Percentiles rank a stretch among this genome's conserved stretches.
Evolutionary conservation across 1,140 invertebrate species (phyloP).

Genomic region (Probaryconus sp.): DNA sequence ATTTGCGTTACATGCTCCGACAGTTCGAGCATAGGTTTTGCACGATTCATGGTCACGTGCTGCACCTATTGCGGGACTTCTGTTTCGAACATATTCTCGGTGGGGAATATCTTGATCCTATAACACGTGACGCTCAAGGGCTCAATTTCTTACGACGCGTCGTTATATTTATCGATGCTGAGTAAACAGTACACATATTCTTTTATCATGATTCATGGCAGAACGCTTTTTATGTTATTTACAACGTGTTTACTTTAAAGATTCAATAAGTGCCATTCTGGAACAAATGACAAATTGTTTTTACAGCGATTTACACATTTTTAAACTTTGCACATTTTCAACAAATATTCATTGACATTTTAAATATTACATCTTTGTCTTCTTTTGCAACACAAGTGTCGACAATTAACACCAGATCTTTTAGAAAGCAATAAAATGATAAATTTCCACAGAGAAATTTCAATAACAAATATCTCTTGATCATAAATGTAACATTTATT

Average conservation of each 20-base stretch:
- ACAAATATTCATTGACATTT: too few species aligned
- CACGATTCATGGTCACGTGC: constrained; percentile 67
- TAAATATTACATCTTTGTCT: too few species aligned
- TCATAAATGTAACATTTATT: too few species aligned
- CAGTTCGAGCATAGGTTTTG: constrained; percentile 68
- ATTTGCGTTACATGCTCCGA: constrained; percentile 70
- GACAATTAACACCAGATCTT: too few species aligned
- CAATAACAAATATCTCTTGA: too few species aligned
- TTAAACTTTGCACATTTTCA: too few species aligned
- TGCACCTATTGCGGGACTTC: constrained; percentile 65
- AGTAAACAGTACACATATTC: constrained; percentile 37
- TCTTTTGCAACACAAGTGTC: too few species aligned
- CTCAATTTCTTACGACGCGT: constrained; percentile 67
- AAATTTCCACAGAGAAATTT: too few species aligned
- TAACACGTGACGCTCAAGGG: constrained; percentile 64
- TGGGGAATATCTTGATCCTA: constrained; percentile 66
- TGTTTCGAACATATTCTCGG: constrained; percentile 70
- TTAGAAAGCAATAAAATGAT: too few species aligned
- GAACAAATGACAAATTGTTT: too few species aligned
- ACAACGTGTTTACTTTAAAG: constrained; percentile 5
- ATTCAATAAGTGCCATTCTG: too few species aligned
- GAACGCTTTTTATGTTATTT: constrained; percentile 29
- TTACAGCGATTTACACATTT: too few species aligned
- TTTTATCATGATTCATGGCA: constrained; percentile 41
- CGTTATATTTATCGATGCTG: constrained; percentile 37